Evolutionary conservation across 2,888 invertebrate species (phyloP), one percentile per base, ranked within the genome.

Genomic region (Serripes groenlandicus): DNA sequence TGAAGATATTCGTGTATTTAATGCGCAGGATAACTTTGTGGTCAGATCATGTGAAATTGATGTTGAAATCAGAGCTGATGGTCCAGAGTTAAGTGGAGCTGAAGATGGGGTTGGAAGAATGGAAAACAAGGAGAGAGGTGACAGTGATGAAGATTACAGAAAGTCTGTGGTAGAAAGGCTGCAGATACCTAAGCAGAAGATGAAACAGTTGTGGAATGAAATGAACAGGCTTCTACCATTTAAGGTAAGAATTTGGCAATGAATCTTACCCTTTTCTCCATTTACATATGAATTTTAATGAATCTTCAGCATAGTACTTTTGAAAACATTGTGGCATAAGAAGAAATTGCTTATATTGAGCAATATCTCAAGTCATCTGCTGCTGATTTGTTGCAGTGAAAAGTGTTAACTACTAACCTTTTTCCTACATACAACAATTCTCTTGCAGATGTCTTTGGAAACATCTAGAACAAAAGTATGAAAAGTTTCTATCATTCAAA

Each of bases 11-110:
- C 83, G 86, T 32, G 76, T 88, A 32, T 88, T 88, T 52, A 90
- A 89, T 76, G 86, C 89, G n/a, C 89, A 90, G 76, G 90, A 91
- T 66, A 89, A 91, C 69, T 90, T 91, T 83, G 90, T 91, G 9
- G 90, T 91, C 21, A 88, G 89, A 34, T 87, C 88, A 0, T 89
- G 89, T 56, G 62, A 62, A 9, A 80, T 90, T 34, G 76, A 81
- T 30, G 64, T 87, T 9, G 75, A 79, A 23, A 66, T 88, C 4
- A 69, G 72, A 35, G 81, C 71, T 28, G 23, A 66, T 9, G 26
- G 11, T 9, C 28, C 5, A 2, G 21, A 3, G 7, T 35, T 30
- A 9, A 34, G 26, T 42, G 18, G 37, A 49, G 18, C 21, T 30
- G 66, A 9, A 11, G 49, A n/a, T 34, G 54, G 0, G 23, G 34